Conservation (phyloP, 2,797 vertebrate genomes). For the Mormyrus proboscirostris region DNA sequence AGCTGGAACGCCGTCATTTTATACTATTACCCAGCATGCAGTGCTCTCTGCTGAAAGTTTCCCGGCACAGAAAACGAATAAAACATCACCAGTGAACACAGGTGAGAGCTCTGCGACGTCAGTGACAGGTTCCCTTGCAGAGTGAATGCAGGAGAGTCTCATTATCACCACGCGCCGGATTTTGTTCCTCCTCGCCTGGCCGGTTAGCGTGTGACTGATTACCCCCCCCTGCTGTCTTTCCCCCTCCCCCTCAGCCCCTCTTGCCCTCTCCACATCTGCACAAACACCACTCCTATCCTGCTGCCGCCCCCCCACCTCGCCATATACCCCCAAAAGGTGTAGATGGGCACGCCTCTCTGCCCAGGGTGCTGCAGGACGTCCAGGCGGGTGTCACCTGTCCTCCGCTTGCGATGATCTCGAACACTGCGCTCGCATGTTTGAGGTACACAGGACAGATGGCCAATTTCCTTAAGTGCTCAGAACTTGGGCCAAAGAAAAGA, state of each 20-base stretch:
- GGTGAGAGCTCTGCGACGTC: background rate
- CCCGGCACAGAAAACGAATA: background rate
- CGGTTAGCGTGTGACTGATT: background rate
- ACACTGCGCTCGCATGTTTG: background rate
- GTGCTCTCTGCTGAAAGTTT: background rate
- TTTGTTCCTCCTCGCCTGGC: background rate
- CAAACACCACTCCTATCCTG: background rate
- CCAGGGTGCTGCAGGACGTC: background rate
- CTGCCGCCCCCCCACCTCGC: background rate
- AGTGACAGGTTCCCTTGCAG: background rate
- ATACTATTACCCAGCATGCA: background rate
- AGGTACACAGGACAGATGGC: background rate
- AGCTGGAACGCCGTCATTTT: background rate
- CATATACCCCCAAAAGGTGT: background rate
- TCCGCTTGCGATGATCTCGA: background rate
- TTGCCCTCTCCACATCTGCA: background rate
- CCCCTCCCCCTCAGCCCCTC: background rate
- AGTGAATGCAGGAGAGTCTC: background rate
- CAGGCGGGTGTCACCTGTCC: background rate
- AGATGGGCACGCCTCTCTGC: background rate
- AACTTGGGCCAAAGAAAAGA: constrained; percentile 4
- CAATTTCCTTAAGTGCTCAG: background rate
- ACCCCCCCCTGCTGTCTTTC: background rate
- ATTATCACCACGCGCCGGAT: background rate
- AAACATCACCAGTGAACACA: background rate